Percentiles rank a stretch among this genome's conserved stretches.
phyloP scores from a whole-genome alignment of 2,888 invertebrate species.

The Dromius quadrimaculatus region DNA sequence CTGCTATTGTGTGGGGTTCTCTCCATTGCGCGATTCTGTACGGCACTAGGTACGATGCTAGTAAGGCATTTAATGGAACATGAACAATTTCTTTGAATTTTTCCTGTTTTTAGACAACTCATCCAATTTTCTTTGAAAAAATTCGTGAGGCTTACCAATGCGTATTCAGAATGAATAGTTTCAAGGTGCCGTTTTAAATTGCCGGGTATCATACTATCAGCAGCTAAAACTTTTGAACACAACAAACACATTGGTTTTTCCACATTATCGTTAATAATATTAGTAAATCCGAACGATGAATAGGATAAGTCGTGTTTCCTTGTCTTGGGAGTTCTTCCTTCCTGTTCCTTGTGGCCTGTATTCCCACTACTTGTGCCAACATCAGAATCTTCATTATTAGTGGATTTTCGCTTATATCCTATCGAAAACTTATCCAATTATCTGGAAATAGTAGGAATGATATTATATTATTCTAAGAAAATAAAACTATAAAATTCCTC shows the following conservation, averaged over 20 bases:
- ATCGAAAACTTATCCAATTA: background rate
- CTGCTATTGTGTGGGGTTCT: constrained; percentile 52
- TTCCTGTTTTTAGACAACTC: constrained; percentile 51
- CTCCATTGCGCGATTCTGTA: constrained; percentile 52
- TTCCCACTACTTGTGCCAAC: constrained; percentile 48
- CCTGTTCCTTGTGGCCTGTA: too few relatives aligned
- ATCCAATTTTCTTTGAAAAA: constrained; percentile 52
- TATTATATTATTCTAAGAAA: too few relatives aligned
- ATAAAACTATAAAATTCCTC: too few relatives aligned
- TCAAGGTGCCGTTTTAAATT: constrained; percentile 53
- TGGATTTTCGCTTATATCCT: constrained; percentile 35
- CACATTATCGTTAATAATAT: constrained; percentile 42
- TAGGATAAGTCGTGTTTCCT: constrained; percentile 52
- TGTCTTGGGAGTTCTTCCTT: constrained; percentile 42
- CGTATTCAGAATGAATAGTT: constrained; percentile 49
- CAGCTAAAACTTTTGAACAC: constrained; percentile 54
- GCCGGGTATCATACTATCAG: constrained; percentile 53
- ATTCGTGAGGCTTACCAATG: constrained; percentile 53
- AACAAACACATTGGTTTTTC: constrained; percentile 56
- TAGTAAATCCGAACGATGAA: constrained; percentile 55
- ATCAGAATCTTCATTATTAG: constrained; percentile 51
- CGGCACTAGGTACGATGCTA: constrained; percentile 51
- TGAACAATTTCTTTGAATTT: constrained; percentile 49
- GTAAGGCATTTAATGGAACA: constrained; percentile 48
- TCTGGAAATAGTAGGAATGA: too few relatives aligned